Percentiles rank a stretch among this genome's conserved stretches.
These are phyloP conservation scores for Cuniculus paca DNA, from an alignment of 2,797 vertebrate genomes.

Conservation along the genomic window DNA sequence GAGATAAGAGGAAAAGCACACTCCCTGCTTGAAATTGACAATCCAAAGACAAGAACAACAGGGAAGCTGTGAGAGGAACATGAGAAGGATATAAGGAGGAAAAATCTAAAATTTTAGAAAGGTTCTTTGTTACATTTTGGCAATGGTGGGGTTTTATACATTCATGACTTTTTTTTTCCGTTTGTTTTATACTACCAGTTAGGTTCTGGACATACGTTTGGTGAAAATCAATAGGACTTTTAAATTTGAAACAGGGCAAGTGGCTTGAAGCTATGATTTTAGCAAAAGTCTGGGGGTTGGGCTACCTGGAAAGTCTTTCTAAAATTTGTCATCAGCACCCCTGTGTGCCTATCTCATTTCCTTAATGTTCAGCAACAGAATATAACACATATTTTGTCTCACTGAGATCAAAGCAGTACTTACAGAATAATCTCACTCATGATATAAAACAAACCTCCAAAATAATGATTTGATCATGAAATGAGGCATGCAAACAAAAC, in stretches of 20 bases:
- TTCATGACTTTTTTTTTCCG: background rate
- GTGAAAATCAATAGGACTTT: background rate
- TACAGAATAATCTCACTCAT: background rate
- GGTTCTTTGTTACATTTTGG: background rate
- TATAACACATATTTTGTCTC: background rate
- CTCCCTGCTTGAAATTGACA: constrained; percentile 42
- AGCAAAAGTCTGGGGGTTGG: background rate
- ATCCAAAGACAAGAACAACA: background rate
- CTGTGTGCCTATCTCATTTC: background rate
- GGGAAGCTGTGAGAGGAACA: background rate
- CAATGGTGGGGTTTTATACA: background rate
- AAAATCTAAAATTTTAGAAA: background rate
- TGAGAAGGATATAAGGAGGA: background rate
- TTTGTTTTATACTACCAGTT: background rate
- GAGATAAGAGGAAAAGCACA: constrained; percentile 7
- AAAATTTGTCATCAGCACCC: background rate
- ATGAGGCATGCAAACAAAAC: background rate
- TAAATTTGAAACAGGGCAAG: background rate
- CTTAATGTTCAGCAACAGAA: background rate
- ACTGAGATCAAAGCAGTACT: background rate
- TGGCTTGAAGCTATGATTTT: background rate
- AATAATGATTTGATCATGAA: background rate
- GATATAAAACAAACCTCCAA: background rate
- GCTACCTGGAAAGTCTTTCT: background rate
- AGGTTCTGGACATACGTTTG: background rate